Conservation (phyloP, 2,113 vertebrate genomes). For the Tyto alba region DNA sequence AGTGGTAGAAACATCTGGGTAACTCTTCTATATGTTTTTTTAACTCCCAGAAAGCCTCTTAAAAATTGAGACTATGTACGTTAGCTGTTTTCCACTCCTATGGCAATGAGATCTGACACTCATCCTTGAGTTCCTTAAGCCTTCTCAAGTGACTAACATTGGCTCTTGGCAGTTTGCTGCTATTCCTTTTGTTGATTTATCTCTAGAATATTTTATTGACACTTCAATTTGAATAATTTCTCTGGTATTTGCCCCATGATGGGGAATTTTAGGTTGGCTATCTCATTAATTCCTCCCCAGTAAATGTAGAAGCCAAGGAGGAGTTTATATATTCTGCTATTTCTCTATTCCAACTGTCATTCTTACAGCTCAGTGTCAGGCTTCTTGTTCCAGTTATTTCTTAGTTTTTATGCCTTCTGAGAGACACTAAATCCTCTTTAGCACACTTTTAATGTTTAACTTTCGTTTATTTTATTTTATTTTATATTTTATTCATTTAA, state of each 20-base stretch:
- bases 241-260: background rate
- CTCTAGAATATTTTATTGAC: background rate
- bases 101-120: background rate
- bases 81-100: background rate
- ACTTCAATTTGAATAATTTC: background rate
- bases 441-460: background rate
- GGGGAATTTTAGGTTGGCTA: background rate
- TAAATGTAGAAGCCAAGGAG: background rate
- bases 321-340: background rate
- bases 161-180: background rate
- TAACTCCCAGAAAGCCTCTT: background rate
- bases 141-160: background rate
- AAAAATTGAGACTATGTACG: background rate
- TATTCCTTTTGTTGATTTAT: background rate
- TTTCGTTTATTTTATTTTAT: background rate
- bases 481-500: background rate
- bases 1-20: background rate
- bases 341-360: background rate
- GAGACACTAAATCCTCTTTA: background rate
- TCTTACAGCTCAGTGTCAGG: background rate
- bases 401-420: background rate
- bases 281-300: background rate
- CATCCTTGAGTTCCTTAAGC: background rate
- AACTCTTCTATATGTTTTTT: background rate
- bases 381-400: background rate